Percentiles rank a stretch among this genome's conserved stretches.
Evolutionary conservation across 2,113 vertebrate genomes (phyloP).

Genomic region (Chitala chitala): DNA sequence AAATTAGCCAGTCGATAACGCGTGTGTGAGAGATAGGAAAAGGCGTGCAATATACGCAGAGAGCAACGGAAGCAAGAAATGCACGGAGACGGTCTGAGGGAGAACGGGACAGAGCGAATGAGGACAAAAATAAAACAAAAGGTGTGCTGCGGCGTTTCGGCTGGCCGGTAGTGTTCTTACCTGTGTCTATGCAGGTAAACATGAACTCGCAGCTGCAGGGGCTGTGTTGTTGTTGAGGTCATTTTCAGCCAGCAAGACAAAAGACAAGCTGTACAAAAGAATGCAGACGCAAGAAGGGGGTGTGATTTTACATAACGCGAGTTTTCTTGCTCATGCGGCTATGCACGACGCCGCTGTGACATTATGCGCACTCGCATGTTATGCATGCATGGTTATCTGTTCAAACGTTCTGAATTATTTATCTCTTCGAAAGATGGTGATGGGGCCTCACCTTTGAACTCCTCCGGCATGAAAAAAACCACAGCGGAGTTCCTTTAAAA

Average conservation of each 20-base stretch:
- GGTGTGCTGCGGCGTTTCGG: background rate
- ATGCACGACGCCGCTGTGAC: background rate
- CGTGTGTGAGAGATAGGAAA: conserved; percentile 63
- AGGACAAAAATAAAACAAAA: background rate
- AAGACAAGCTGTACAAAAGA: too few relatives aligned
- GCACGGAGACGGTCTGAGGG: background rate
- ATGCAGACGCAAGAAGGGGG: too few relatives aligned
- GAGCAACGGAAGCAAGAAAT: too few relatives aligned
- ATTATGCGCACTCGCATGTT: too few relatives aligned
- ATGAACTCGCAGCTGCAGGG: too few relatives aligned
- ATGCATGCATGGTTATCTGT: too few relatives aligned
- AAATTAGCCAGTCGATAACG: conserved; percentile 96
- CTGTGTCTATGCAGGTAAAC: too few relatives aligned
- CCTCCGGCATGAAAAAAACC: background rate
- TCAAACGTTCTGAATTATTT: too few relatives aligned
- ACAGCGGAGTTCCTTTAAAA: conserved; percentile 39
- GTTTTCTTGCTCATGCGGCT: background rate
- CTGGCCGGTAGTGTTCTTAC: background rate
- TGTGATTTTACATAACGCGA: too few relatives aligned
- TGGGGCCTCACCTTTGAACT: background rate
- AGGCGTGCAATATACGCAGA: background rate
- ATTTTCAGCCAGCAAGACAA: too few relatives aligned
- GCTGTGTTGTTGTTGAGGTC: background rate
- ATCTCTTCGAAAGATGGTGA: background rate
- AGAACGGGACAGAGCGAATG: too few relatives aligned